Evolutionary conservation across 2,888 invertebrate genomes (phyloP).

Genomic region (Leptinotarsa rubiginosa): DNA sequence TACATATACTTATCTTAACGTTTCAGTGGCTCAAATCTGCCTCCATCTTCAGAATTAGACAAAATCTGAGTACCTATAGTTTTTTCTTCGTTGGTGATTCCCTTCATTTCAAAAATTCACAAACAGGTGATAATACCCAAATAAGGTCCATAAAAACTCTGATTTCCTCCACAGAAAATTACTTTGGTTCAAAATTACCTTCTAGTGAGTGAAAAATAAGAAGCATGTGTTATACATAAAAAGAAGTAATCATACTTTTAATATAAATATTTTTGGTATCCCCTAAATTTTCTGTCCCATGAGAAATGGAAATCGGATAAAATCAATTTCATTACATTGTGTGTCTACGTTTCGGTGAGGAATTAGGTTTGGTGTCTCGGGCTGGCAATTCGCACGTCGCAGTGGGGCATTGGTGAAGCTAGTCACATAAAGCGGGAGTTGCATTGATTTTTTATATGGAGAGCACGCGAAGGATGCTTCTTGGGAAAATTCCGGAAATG

Average conservation of each 20-base stretch:
- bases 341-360: neutral
- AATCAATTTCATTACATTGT: conserved; percentile 15
- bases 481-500: conserved; percentile 12
- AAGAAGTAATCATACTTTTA: neutral
- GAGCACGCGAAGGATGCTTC: conserved; percentile 6
- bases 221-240: neutral
- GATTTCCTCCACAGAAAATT: too few relatives aligned
- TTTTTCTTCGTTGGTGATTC: too few relatives aligned
- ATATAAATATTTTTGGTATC: conserved; percentile 6
- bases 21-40: too few relatives aligned
- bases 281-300: conserved; percentile 3
- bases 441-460: conserved; percentile 19
- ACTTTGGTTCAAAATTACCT: too few relatives aligned
- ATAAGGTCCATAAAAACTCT: too few relatives aligned
- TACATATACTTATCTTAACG: too few relatives aligned
- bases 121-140: too few relatives aligned
- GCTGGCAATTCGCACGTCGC: conserved; percentile 15
- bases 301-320: conserved; percentile 12
- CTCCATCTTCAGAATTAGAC: too few relatives aligned
- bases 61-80: too few relatives aligned
- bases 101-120: too few relatives aligned
- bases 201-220: too few relatives aligned
- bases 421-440: conserved; percentile 17
- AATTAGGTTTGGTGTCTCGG: conserved; percentile 3
- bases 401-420: conserved; percentile 6